Percentiles rank a stretch among this genome's conserved stretches.
Evolutionary conservation across 1,140 invertebrate species (phyloP).

Genomic region (Colletes gigas): DNA sequence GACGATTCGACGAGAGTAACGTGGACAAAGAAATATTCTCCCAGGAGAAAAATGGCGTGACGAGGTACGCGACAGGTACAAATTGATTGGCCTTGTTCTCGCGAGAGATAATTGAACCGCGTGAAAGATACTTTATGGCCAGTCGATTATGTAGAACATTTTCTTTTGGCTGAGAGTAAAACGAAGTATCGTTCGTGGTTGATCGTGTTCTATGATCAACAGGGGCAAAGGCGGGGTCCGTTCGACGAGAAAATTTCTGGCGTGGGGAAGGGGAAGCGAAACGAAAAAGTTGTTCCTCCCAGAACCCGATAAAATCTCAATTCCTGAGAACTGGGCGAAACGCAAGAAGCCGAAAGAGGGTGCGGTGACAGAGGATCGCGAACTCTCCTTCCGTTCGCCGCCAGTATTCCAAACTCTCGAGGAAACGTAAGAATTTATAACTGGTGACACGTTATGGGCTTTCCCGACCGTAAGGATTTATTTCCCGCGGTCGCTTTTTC

Average conservation of each 20-base stretch:
- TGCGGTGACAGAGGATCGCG: constrained; percentile 13
- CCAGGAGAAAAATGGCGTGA: not conserved
- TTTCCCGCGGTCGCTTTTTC: constrained; percentile 44
- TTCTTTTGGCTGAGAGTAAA: too few species aligned
- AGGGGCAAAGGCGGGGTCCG: not conserved
- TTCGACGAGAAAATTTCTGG: constrained; percentile 1
- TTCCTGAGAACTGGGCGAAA: not conserved
- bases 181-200: too few species aligned
- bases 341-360: constrained; percentile 22
- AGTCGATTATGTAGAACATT: too few species aligned
- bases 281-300: not conserved
- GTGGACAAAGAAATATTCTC: not conserved
- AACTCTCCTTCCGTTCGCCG: constrained; percentile 32
- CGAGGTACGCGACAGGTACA: not conserved
- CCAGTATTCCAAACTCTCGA: constrained; percentile 33
- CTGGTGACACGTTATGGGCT: constrained; percentile 53
- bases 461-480: constrained; percentile 48
- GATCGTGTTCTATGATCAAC: not conserved
- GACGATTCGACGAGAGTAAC: not conserved
- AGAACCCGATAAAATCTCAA: constrained; percentile 10
- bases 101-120: too few species aligned
- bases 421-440: constrained; percentile 62
- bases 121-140: too few species aligned
- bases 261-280: too few species aligned
- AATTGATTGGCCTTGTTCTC: not conserved